Percentiles rank a stretch among this genome's conserved stretches.
Conservation (phyloP, 2,797 vertebrate species). For the Notamacropus eugenii region DNA sequence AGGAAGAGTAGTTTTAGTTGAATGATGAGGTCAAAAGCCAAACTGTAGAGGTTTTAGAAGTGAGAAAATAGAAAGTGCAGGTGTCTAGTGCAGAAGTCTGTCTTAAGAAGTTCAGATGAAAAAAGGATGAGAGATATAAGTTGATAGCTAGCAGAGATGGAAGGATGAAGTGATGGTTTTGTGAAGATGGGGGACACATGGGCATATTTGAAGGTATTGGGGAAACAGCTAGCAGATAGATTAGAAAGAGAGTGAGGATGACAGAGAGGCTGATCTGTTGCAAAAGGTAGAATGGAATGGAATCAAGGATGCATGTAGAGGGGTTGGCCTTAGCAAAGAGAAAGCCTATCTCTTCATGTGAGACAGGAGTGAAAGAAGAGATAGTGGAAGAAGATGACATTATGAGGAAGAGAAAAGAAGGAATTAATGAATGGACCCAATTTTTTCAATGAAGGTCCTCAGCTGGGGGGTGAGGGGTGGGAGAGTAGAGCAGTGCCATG, state of each 20-base stretch:
- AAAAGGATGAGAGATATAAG: neutral
- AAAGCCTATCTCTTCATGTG: neutral
- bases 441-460: neutral
- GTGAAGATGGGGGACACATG: neutral
- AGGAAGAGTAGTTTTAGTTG: neutral
- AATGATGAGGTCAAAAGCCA: neutral
- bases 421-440: neutral
- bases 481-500: neutral
- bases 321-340: neutral
- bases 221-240: neutral
- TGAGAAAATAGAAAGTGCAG: neutral
- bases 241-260: neutral
- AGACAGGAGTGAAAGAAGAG: neutral
- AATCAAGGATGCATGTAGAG: neutral
- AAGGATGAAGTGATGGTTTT: neutral
- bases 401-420: neutral
- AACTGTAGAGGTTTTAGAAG: neutral
- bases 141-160: neutral
- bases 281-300: neutral
- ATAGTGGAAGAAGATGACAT: neutral
- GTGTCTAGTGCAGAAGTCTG: neutral
- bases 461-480: neutral
- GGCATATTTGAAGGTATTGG: neutral
- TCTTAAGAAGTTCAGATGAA: neutral
- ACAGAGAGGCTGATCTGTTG: neutral